phyloP scores from a whole-genome alignment of 2,888 invertebrate species.

The Mycalesis mineus region DNA sequence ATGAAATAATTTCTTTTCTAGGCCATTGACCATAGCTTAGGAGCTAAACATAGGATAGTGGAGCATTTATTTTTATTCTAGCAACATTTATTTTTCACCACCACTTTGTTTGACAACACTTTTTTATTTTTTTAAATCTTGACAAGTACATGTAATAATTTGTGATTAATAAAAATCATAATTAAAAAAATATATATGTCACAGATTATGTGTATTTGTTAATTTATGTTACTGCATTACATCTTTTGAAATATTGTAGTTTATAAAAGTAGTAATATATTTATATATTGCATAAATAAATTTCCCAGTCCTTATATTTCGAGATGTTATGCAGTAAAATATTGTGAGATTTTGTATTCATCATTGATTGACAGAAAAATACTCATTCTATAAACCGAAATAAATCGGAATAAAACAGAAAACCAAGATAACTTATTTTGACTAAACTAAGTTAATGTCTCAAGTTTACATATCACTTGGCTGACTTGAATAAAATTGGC shows the following conservation, averaged over 20 bases:
- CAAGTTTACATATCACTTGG: too few species aligned
- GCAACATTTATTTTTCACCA: conserved; percentile 1
- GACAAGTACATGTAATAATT: neutral
- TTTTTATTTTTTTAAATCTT: neutral
- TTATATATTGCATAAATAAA: too few species aligned
- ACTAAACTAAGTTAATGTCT: too few species aligned
- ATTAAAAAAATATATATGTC: neutral
- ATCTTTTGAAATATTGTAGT: neutral
- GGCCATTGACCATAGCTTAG: conserved; percentile 48
- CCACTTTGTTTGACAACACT: neutral
- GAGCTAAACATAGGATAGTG: conserved; percentile 32
- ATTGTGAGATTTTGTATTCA: neutral
- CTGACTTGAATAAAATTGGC: too few species aligned
- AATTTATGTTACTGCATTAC: neutral
- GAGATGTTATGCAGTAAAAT: neutral
- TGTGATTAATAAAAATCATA: neutral
- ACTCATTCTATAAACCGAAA: neutral
- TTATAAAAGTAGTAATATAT: neutral
- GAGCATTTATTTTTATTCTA: conserved; percentile 20
- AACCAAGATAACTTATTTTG: too few species aligned
- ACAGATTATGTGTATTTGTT: conserved; percentile 1
- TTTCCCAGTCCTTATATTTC: neutral
- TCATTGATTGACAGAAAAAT: neutral
- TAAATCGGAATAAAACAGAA: too few species aligned
- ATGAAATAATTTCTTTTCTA: conserved; percentile 46